Base-by-base conservation (phyloP, 2,113 vertebrate species). In the Odocoileus hemionus region DNA sequence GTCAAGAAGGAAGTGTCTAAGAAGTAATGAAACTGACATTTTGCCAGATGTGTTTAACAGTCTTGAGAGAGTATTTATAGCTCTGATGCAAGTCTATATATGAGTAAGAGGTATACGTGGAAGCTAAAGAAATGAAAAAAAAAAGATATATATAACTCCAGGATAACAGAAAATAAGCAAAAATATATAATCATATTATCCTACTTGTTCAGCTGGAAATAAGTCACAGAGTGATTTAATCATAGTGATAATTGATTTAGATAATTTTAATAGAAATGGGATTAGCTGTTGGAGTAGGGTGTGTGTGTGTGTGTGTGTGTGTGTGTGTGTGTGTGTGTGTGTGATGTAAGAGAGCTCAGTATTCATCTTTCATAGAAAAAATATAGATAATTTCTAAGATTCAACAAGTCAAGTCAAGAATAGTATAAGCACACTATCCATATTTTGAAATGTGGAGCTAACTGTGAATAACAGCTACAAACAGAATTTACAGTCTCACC, bases 21-120 rank as follows among this genome's bases (percentile, higher is more conserved):
- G 33, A 86, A 58, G 25, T 85, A 80, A 87, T 33, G 64, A 88
- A 87, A 87, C 47, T 87, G 79, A 89, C 33, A 43, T 90, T 96
- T 87, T 95, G 57, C 57, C 43, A 86, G n/a, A 80, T 90, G 19
- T 13, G 6, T 85, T 64, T 84, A 74, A 89, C 16, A 16, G 52
- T 92, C 96, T 95, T 85, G 57, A 89, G 12, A 80, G 36, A 82
- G 26, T 84, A 91, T 55, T 91, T 94, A 95, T 52, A 67, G 28
- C 88, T 87, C 25, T 74, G 25, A 74, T 91, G 61, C 76, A 97
- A 79, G 45, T 80, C 61, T 93, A 17, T 43, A n/a, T 92, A 57
- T 85, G 28, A 89, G 45, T 74, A 70, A 96, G 83, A 94, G 28
- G 33, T 94, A 33, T 33, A 50, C 11, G 43, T 11, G 83, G 12